phyloP scores from a whole-genome alignment of 2,888 invertebrate genomes.

The Eupithecia tripunctaria region DNA sequence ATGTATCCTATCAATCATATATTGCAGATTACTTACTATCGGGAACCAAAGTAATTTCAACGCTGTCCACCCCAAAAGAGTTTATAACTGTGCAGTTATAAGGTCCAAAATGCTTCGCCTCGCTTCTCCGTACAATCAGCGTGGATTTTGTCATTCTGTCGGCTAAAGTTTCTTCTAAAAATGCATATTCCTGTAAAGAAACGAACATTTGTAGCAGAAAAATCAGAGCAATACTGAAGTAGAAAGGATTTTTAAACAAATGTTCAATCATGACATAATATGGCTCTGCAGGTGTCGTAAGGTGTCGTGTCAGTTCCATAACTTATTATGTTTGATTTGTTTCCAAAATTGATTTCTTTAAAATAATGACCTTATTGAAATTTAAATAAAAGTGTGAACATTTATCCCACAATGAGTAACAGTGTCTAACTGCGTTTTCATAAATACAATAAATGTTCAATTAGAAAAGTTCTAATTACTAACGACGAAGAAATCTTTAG shows the following conservation, averaged over 20 bases:
- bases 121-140: conserved; percentile 92
- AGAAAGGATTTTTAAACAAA: neutral
- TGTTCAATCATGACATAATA: too few relatives aligned
- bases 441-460: too few relatives aligned
- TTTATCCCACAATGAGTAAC: neutral
- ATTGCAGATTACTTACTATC: conserved; percentile 97
- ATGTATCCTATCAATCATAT: too few relatives aligned
- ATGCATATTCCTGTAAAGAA: conserved; percentile 86
- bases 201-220: conserved; percentile 25
- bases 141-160: conserved; percentile 93
- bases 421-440: too few relatives aligned
- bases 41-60: conserved; percentile 92
- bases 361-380: neutral
- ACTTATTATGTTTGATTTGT: neutral
- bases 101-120: conserved; percentile 92
- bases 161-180: conserved; percentile 89
- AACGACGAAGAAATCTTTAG: too few relatives aligned
- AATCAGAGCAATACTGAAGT: conserved; percentile 1
- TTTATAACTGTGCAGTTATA: conserved; percentile 98
- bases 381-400: neutral
- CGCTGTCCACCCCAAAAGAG: conserved; percentile 92
- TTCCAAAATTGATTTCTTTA: neutral
- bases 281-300: too few relatives aligned
- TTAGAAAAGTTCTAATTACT: too few relatives aligned
- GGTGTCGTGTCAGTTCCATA: too few relatives aligned